Conservation (phyloP, 92 coral and sea anemone genomes). For the Zoanthus sansibaricus region DNA sequence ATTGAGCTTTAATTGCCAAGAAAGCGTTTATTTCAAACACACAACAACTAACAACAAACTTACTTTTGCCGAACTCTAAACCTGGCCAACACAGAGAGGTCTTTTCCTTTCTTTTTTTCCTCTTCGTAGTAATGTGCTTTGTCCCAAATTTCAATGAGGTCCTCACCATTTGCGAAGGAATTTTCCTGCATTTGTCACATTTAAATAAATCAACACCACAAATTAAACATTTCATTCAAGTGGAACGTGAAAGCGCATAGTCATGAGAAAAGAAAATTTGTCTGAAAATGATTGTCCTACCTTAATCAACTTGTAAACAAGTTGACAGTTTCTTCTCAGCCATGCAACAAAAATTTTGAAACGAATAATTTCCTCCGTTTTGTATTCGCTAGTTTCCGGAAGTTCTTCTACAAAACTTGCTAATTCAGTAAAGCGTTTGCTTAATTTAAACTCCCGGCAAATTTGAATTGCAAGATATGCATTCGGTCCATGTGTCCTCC, state of each 20-base stretch:
- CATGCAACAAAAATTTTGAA: constrained; percentile 45
- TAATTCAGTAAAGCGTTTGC: constrained; percentile 32
- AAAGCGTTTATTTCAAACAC: no score
- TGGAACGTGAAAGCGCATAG: constrained; percentile 8
- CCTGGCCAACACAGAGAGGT: constrained; percentile 39
- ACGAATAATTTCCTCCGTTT: constrained; percentile 46
- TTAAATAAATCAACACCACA: constrained; percentile 4
- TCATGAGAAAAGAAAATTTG: background rate
- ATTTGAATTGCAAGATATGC: constrained; percentile 48
- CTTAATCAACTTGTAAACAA: constrained; percentile 56
- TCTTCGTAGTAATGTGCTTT: constrained; percentile 64
- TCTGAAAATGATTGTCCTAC: constrained; percentile 7
- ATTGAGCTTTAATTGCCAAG: background rate
- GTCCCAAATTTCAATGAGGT: constrained; percentile 65
- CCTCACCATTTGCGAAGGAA: constrained; percentile 62
- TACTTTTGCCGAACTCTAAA: constrained; percentile 63
- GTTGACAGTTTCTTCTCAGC: constrained; percentile 38
- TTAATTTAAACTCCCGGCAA: constrained; percentile 43
- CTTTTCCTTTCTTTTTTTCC: constrained; percentile 29
- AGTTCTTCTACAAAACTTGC: constrained; percentile 47
- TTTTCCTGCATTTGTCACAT: constrained; percentile 21
- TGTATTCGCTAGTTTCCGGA: constrained; percentile 37
- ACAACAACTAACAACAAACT: background rate
- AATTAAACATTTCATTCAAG: constrained; percentile 21
- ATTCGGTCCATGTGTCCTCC: constrained; percentile 35